Percentiles rank a stretch among this genome's conserved stretches.
Conservation (phyloP, 53 echinoderm and acorn worm genomes). For the Temnopleurus reevesii region DNA sequence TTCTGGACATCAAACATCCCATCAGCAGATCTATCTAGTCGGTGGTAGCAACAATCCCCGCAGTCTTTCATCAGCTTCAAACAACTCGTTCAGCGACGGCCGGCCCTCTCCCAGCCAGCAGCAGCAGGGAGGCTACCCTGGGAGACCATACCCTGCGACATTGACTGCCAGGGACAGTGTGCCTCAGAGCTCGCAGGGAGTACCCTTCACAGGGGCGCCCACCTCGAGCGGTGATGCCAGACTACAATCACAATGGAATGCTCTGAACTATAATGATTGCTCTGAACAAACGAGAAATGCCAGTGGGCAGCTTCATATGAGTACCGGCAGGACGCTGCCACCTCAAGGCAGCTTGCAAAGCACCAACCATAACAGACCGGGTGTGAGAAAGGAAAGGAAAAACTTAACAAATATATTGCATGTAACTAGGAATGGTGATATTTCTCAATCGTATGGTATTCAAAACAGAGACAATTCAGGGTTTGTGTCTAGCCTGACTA, state of each 20-base stretch:
- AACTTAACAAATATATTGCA: slow-evolving; percentile 24
- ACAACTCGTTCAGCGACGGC: slow-evolving; percentile 52
- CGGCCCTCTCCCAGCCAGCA: slow-evolving; percentile 9
- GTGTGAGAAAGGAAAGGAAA: background rate
- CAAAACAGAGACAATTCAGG: slow-evolving; percentile 40
- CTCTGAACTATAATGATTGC: background rate
- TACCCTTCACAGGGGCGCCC: background rate
- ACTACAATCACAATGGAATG: slow-evolving; percentile 2
- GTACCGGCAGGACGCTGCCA: background rate
- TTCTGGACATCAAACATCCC: slow-evolving; percentile 48
- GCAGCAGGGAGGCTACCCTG: slow-evolving; percentile 6
- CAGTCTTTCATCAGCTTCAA: slow-evolving; percentile 57
- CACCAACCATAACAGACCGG: slow-evolving; percentile 30
- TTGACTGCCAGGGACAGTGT: background rate
- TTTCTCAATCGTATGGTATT: slow-evolving; percentile 29
- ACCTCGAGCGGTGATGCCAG: background rate
- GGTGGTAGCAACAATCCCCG: slow-evolving; percentile 43
- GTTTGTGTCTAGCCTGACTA: slow-evolving; percentile 10
- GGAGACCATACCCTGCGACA: slow-evolving; percentile 13
- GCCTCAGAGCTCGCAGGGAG: background rate
- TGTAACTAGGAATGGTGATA: slow-evolving; percentile 33
- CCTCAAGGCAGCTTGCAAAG: slow-evolving; percentile 25
- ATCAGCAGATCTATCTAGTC: slow-evolving; percentile 41
- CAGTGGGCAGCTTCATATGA: slow-evolving; percentile 38
- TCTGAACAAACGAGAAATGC: background rate